A percentile compares a stretch with the other conserved stretches of the same genome.
phyloP scores from a whole-genome alignment of 2,888 invertebrate genomes.

The Thera obeliscata region DNA sequence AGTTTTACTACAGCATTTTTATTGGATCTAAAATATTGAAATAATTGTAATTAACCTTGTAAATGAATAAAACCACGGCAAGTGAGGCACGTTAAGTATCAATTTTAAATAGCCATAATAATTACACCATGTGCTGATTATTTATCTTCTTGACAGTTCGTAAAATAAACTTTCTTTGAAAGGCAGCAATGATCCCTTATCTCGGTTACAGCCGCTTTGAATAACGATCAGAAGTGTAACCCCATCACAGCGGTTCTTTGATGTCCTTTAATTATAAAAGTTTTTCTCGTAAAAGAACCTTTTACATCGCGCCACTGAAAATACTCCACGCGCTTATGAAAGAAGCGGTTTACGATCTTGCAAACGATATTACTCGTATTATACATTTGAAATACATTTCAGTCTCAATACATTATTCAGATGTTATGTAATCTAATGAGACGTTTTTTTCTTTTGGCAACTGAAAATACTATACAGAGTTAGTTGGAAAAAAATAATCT shows the following conservation, averaged over 20 bases:
- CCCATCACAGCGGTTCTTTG: slow-evolving; percentile 78
- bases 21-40: neutral
- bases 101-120: slow-evolving; percentile 21
- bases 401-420: slow-evolving; percentile 28
- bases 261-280: slow-evolving; percentile 83
- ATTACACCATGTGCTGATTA: slow-evolving; percentile 45
- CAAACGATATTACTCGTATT: slow-evolving; percentile 25
- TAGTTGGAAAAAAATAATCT: slow-evolving; percentile 38
- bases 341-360: slow-evolving; percentile 48
- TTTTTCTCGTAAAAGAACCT: slow-evolving; percentile 76
- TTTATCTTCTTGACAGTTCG: slow-evolving; percentile 67
- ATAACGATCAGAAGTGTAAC: slow-evolving; percentile 81
- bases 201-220: slow-evolving; percentile 78
- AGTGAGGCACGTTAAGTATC: slow-evolving; percentile 16
- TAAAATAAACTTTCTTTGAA: slow-evolving; percentile 75
- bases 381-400: slow-evolving; percentile 24
- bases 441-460: slow-evolving; percentile 26
- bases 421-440: slow-evolving; percentile 25
- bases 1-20: neutral
- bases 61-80: slow-evolving; percentile 6
- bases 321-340: slow-evolving; percentile 49
- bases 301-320: slow-evolving; percentile 56
- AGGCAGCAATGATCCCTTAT: slow-evolving; percentile 77
- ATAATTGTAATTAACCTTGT: slow-evolving; percentile 6
- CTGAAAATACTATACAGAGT: slow-evolving; percentile 8